phyloP scores from a whole-genome alignment of 1,140 invertebrate genomes.

The Drosophila watanabei region DNA sequence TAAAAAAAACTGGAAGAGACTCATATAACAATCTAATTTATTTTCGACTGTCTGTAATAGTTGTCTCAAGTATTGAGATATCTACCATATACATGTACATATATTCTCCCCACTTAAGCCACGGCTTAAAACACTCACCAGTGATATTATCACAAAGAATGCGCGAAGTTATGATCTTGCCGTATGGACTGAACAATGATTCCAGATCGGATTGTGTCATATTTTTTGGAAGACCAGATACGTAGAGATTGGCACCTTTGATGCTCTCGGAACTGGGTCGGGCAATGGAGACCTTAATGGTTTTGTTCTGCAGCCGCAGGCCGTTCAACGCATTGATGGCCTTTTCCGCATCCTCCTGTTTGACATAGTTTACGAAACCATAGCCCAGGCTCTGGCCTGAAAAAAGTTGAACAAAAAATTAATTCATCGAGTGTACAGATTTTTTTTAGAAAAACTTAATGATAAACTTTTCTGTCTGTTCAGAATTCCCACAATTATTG shows the following conservation, averaged over 20 bases:
- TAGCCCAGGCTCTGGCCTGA: slow-evolving; percentile 99
- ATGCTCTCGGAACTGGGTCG: slow-evolving; percentile 99
- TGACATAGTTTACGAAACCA: slow-evolving; percentile 99
- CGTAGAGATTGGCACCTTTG: slow-evolving; percentile 99
- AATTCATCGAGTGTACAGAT: neutral
- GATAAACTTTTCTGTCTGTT: no score
- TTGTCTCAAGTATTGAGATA: slow-evolving; percentile 1
- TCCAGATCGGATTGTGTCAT: slow-evolving; percentile 99
- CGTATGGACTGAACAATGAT: slow-evolving; percentile 97
- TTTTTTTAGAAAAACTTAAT: no score
- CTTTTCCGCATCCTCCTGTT: slow-evolving; percentile 98
- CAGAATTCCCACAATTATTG: neutral
- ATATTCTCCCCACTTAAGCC: slow-evolving; percentile 9
- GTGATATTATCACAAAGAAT: slow-evolving; percentile 97
- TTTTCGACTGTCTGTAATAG: neutral
- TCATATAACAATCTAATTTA: neutral
- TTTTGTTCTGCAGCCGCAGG: slow-evolving; percentile 99
- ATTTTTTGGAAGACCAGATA: slow-evolving; percentile 98
- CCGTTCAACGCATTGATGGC: slow-evolving; percentile 99
- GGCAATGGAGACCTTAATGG: slow-evolving; percentile 99
- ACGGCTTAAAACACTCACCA: slow-evolving; percentile 60
- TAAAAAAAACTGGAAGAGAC: neutral
- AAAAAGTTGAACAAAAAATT: neutral
- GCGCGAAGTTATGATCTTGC: slow-evolving; percentile 98
- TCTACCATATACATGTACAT: slow-evolving; percentile 12